Conservation (phyloP, 2,888 invertebrate genomes). For the Brachycybe producta region DNA sequence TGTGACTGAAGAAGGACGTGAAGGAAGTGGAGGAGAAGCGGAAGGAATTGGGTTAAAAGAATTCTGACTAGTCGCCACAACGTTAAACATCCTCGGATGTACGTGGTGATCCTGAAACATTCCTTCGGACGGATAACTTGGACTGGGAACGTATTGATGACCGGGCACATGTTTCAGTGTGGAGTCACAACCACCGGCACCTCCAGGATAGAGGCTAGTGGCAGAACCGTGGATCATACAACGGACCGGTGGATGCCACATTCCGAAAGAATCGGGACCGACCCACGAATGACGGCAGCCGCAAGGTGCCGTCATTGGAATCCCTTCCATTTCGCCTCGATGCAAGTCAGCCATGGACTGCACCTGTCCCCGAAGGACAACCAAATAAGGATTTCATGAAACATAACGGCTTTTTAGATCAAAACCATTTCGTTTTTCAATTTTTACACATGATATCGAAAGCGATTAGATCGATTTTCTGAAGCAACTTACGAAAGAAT, state of each 20-base stretch:
- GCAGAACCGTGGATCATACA: slow-evolving; percentile 3
- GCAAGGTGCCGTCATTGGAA: not conserved
- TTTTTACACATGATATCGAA: no score
- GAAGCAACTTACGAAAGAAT: no score
- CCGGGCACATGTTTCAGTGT: no score
- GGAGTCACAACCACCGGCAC: no score
- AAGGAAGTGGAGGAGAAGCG: not conserved
- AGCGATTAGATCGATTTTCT: no score
- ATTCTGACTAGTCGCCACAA: no score
- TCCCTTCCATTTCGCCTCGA: not conserved
- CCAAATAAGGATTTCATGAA: not conserved
- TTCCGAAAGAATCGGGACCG: slow-evolving; percentile 11
- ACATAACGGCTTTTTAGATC: no score
- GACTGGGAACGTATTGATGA: not conserved
- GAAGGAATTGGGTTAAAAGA: no score
- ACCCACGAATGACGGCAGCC: slow-evolving; percentile 11
- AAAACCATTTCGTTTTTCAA: no score
- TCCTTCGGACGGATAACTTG: not conserved
- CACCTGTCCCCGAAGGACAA: no score
- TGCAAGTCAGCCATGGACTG: slow-evolving; percentile 16
- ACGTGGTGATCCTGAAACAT: not conserved
- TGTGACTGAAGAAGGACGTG: not conserved
- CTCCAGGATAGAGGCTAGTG: not conserved
- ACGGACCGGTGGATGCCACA: slow-evolving; percentile 9
- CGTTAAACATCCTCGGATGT: not conserved